These are phyloP conservation scores for Poeciliopsis turrubarensis DNA, from an alignment of 2,113 vertebrate species.

Conservation along the genomic window DNA sequence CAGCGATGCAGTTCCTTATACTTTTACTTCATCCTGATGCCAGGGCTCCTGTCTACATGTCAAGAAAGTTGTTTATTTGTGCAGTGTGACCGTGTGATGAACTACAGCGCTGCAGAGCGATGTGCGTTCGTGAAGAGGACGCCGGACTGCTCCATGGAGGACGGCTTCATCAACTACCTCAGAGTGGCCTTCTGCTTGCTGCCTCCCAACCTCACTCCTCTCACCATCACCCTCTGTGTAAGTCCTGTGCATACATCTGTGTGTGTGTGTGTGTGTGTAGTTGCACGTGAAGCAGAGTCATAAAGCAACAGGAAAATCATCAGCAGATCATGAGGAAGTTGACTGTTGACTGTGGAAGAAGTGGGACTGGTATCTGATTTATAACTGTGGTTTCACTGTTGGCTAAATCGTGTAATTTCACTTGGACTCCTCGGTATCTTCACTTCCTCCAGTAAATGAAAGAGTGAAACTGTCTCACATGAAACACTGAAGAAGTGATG, in stretches of 20 bases:
- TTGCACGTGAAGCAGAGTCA: background rate
- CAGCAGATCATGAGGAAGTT: constrained; percentile 42
- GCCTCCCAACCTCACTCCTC: constrained; percentile 80
- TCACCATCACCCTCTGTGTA: constrained; percentile 83
- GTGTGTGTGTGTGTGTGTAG: constrained; percentile 6
- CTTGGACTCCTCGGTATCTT: background rate
- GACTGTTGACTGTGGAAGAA: background rate
- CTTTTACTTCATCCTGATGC: background rate
- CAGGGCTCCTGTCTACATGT: background rate
- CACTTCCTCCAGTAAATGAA: constrained; percentile 1
- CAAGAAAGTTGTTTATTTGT: background rate
- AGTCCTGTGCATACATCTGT: constrained; percentile 26
- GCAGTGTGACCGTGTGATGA: constrained; percentile 87
- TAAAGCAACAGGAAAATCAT: background rate
- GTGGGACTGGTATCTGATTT: background rate
- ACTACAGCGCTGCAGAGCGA: constrained; percentile 77
- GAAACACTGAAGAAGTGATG: background rate
- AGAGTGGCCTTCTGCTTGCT: constrained; percentile 86
- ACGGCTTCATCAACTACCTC: constrained; percentile 89
- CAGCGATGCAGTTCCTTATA: background rate
- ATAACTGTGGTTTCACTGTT: constrained; percentile 14
- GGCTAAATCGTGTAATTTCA: constrained; percentile 20
- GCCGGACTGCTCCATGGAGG: constrained; percentile 83
- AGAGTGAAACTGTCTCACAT: background rate
- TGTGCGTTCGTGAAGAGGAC: constrained; percentile 86